A percentile compares a stretch with the other conserved stretches of the same genome.
Conservation (phyloP, 2,797 vertebrate genomes). For the Heteromormyrus szaboi region DNA sequence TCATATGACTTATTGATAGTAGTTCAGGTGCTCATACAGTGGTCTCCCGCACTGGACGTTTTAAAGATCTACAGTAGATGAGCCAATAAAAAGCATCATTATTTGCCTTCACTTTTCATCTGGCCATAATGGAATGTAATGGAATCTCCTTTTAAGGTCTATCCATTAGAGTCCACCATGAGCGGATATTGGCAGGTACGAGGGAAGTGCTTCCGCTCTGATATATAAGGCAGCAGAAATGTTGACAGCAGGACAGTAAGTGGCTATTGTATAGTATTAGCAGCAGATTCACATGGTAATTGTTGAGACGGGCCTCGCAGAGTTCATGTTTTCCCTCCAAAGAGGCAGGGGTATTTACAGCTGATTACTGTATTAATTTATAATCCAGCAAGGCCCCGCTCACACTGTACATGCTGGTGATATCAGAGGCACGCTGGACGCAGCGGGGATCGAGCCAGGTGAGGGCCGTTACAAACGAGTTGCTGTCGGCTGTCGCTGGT, state of each 20-base stretch:
- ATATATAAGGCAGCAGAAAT: conserved; percentile 39
- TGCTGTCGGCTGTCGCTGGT: not conserved
- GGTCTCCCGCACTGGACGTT: not conserved
- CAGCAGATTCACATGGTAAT: conserved; percentile 55
- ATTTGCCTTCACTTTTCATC: conserved; percentile 31
- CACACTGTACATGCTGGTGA: conserved; percentile 22
- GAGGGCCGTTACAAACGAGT: not conserved
- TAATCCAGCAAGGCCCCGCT: conserved; percentile 58
- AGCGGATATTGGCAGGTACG: conserved; percentile 43
- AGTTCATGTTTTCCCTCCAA: conserved; percentile 34
- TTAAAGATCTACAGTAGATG: not conserved
- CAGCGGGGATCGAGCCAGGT: not conserved
- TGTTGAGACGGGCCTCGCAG: conserved; percentile 44
- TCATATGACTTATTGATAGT: not conserved
- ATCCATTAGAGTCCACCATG: conserved; percentile 40
- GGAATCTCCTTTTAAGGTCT: conserved; percentile 38
- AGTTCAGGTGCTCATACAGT: not conserved
- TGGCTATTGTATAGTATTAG: conserved; percentile 52
- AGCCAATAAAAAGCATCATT: conserved; percentile 11
- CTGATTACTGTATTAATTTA: conserved; percentile 64
- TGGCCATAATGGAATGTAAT: conserved; percentile 45
- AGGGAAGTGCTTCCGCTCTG: conserved; percentile 34
- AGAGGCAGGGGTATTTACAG: conserved; percentile 54
- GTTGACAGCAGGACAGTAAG: conserved; percentile 44
- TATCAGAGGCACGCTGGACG: not conserved